A percentile compares a stretch with the other conserved stretches of the same genome.
These are phyloP conservation scores for Pogonus chalceus DNA, from an alignment of 1,140 invertebrate genomes.

Conservation along the genomic window DNA sequence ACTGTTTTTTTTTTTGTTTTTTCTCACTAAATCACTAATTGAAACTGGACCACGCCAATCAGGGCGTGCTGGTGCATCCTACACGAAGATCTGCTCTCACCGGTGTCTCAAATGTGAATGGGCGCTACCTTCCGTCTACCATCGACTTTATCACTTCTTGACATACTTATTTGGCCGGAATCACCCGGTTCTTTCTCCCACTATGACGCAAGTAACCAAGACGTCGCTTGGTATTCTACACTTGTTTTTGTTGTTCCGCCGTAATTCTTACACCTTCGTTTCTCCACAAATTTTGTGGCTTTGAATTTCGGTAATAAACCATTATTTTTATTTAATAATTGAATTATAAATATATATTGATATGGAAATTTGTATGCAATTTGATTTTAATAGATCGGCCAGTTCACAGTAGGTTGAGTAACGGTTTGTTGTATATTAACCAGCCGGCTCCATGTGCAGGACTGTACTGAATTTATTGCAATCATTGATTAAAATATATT, in stretches of 20 bases:
- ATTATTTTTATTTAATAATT: too few species aligned
- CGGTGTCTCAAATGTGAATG: conserved; percentile 18
- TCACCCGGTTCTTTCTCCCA: conserved; percentile 5
- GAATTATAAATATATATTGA: background rate
- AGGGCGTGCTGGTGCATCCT: conserved; percentile 18
- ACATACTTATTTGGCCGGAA: conserved; percentile 20
- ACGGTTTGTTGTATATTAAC: background rate
- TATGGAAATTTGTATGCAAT: background rate
- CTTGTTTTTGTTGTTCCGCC: background rate
- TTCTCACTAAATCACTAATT: conserved; percentile 1
- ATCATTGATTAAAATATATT: too few species aligned
- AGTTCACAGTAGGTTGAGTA: background rate
- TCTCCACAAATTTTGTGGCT: background rate
- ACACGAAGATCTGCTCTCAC: conserved; percentile 13
- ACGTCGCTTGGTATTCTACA: background rate
- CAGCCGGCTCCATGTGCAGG: background rate
- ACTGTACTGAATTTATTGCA: background rate
- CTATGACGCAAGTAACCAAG: background rate
- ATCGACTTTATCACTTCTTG: conserved; percentile 24
- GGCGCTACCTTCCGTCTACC: conserved; percentile 12
- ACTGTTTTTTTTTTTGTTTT: background rate
- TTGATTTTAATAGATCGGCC: background rate
- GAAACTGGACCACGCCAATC: conserved; percentile 20
- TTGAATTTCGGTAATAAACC: too few species aligned
- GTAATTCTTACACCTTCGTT: background rate